Evolutionary conservation across 2,888 invertebrate species (phyloP), one percentile per base, ranked within the genome.

Genomic region (Lasioglossum villosulum): DNA sequence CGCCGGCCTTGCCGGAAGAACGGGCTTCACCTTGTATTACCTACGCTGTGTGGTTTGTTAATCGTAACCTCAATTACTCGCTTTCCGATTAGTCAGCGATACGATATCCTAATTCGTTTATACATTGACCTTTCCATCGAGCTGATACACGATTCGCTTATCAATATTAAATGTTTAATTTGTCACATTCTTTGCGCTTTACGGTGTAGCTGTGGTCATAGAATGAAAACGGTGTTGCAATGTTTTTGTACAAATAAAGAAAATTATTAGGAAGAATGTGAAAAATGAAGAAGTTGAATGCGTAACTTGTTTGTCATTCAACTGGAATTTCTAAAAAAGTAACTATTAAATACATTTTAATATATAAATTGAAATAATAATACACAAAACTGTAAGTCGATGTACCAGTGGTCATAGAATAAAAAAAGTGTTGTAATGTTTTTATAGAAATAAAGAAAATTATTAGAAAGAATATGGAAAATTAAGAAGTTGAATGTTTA

Each of bases 1-100:
- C 45, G 23, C 0, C 74, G 80, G 78, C 70, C 87, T 84, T 77
- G 80, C 37, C 74, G 23, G 30, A 52, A 72, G 78, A 52, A 37
- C 70, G 34, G 27, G 30, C 59, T 52, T 79, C n/a, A 39, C 81
- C 63, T 71, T 75, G 88, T 30, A 71, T 52, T 70, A 48, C 37
- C 73, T 19, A 74, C 27, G 71, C 70, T 39, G 63, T 30, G 34
- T 19, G 73, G 82, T 82, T 83, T 80, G 66, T 81, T 83, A 87
- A 89, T 82, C 71, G 72, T 45, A 84, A 76, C 83, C 85, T 85
- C 73, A 80, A 82, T 82, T 89, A 82, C 74, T 79, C 78, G 77
- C 34, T 59, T 5, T 8, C 42, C 30, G 8, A 59, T 75, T 12
- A n/a, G 19, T 72, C 14, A 16, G 12, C 19, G 5, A 5, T 10